These are phyloP conservation scores for Hydropotes inermis DNA, from an alignment of 2,113 vertebrate genomes.

Conservation along the genomic window DNA sequence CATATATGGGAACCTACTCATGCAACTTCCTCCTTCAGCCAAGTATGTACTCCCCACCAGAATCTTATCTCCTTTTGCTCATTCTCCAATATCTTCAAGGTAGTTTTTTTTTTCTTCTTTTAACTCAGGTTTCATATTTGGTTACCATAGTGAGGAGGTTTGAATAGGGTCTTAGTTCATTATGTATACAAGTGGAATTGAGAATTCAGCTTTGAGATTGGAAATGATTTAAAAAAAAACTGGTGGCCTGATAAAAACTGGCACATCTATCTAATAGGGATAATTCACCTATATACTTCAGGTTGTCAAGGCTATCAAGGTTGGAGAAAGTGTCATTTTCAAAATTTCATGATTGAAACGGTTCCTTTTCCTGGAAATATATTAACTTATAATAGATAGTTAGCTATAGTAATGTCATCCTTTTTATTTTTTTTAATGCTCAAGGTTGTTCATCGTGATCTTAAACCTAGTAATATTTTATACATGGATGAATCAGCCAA, in stretches of 20 bases:
- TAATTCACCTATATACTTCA: background rate
- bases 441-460: conserved; percentile 97
- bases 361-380: background rate
- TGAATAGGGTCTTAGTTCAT: background rate
- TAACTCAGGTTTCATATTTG: background rate
- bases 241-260: background rate
- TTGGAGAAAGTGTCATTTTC: conserved; percentile 4
- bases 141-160: background rate
- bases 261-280: background rate
- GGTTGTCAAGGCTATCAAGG: background rate
- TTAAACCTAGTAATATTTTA: conserved; percentile 99
- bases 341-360: conserved; percentile 7
- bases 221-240: background rate
- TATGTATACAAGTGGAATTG: background rate
- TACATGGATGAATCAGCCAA: conserved; percentile 97
- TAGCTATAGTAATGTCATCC: background rate
- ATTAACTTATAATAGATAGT: background rate
- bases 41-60: background rate
- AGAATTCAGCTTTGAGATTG: background rate
- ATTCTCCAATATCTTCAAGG: background rate
- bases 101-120: background rate
- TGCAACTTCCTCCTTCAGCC: background rate
- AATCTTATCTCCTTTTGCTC: background rate
- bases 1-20: background rate
- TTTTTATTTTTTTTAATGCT: conserved; percentile 42